Evolutionary conservation across 2,113 vertebrate species (phyloP).

Genomic region (Limnothrissa miodon): DNA sequence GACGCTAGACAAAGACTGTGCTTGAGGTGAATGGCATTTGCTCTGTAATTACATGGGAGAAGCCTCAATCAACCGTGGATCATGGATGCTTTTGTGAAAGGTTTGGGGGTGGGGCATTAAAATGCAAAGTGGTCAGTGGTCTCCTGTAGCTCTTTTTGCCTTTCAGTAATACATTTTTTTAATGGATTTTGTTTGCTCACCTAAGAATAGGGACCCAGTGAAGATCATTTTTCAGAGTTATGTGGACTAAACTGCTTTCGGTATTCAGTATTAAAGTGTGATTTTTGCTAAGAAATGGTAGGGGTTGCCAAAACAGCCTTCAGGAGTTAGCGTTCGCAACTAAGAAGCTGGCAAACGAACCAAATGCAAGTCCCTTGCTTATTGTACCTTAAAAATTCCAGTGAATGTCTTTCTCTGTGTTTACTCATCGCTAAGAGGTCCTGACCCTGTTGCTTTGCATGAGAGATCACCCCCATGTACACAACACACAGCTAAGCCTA

Average conservation of each 20-base stretch:
- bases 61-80: background rate
- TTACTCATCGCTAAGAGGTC: slow-evolving; percentile 38
- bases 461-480: background rate
- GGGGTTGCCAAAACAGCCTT: no score
- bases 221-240: no score
- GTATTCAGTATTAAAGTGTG: no score
- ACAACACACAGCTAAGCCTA: background rate
- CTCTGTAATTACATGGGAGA: background rate
- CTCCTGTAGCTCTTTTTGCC: background rate
- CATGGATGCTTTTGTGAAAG: background rate
- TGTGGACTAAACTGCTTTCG: no score
- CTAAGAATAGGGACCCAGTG: no score
- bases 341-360: no score
- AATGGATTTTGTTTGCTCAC: no score
- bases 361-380: no score
- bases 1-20: background rate
- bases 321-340: no score
- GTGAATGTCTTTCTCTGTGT: slow-evolving; percentile 19
- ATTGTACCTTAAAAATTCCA: no score
- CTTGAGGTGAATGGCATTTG: background rate
- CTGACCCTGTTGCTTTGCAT: slow-evolving; percentile 19
- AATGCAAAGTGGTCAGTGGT: background rate
- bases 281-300: no score
- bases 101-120: background rate
- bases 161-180: no score